These are phyloP conservation scores for Drosophila villosipedis DNA, from an alignment of 2,888 invertebrate species.

Conservation along the genomic window DNA sequence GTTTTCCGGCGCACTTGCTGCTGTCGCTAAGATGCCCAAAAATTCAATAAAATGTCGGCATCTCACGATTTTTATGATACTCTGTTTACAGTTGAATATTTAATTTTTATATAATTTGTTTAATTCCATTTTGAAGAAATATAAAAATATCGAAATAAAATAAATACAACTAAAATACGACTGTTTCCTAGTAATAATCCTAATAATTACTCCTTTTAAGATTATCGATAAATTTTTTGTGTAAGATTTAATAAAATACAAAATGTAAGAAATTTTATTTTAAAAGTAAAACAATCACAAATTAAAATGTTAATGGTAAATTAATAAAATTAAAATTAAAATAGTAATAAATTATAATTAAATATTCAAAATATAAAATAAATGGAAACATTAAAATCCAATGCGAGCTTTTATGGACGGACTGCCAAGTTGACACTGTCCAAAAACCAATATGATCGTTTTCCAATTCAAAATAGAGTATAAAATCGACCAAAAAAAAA, in stretches of 20 bases:
- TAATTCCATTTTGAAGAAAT: background rate
- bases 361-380: background rate
- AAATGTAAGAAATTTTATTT: background rate
- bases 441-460: background rate
- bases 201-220: background rate
- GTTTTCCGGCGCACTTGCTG: conserved; percentile 78
- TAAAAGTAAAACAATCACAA: background rate
- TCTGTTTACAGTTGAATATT: background rate
- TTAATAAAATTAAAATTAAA: background rate
- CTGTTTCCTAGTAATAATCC: background rate
- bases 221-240: background rate
- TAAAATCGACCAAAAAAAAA: conserved; percentile 18
- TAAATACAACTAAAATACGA: background rate
- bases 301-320: background rate
- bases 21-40: conserved; percentile 63
- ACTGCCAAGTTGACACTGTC: background rate
- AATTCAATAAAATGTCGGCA: background rate
- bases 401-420: background rate
- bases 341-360: background rate
- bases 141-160: background rate
- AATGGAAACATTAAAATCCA: background rate
- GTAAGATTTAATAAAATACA: background rate
- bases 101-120: background rate
- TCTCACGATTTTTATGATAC: background rate
- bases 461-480: background rate